Conservation (phyloP, 2,797 vertebrate genomes). For the Gadopsis marmoratus region DNA sequence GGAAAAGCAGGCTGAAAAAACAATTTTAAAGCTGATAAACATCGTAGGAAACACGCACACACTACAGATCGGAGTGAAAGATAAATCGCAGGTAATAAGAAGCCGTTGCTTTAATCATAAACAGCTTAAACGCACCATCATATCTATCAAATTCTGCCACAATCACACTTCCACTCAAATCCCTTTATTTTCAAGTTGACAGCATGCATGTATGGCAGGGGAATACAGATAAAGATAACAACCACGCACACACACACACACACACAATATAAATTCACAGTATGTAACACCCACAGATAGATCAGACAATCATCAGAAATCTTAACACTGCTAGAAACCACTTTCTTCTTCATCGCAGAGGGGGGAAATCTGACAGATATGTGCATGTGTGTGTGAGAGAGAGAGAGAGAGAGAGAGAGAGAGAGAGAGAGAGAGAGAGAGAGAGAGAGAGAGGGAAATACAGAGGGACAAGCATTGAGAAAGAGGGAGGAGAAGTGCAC, state of each 20-base stretch:
- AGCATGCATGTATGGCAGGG: slow-evolving; percentile 12
- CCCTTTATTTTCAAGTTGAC: slow-evolving; percentile 41
- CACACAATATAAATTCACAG: slow-evolving; percentile 13
- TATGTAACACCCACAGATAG: slow-evolving; percentile 2
- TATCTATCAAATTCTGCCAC: slow-evolving; percentile 43
- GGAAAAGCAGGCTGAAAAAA: neutral
- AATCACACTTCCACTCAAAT: slow-evolving; percentile 44
- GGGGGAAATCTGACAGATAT: slow-evolving; percentile 37
- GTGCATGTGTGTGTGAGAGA: neutral
- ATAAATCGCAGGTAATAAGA: slow-evolving; percentile 49
- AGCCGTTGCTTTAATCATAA: slow-evolving; percentile 42
- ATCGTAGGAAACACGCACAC: neutral
- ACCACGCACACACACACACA: slow-evolving; percentile 8
- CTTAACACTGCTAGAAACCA: slow-evolving; percentile 25
- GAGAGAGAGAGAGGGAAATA: slow-evolving; percentile 26
- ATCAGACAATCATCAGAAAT: slow-evolving; percentile 36
- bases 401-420: slow-evolving; percentile 13
- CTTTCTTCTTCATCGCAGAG: slow-evolving; percentile 37
- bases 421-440: neutral
- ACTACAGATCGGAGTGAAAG: slow-evolving; percentile 21
- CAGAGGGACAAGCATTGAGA: slow-evolving; percentile 50
- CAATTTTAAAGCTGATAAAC: slow-evolving; percentile 27
- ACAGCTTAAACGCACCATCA: slow-evolving; percentile 48
- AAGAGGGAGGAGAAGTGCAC: slow-evolving; percentile 52
- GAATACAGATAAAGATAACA: slow-evolving; percentile 47